Conservation (phyloP, 2,888 invertebrate species). For the Spisula solida region DNA sequence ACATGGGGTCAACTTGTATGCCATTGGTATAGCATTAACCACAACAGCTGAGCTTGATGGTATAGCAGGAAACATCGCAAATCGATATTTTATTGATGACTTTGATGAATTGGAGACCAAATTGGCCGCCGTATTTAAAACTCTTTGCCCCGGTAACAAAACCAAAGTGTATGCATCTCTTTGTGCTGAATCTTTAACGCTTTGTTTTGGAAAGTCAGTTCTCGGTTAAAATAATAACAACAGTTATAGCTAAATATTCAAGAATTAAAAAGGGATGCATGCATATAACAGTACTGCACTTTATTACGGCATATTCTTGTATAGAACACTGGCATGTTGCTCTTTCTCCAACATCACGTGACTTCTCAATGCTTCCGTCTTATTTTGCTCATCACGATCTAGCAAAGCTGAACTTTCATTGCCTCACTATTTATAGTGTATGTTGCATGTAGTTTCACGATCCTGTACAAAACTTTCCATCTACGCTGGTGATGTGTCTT, state of each 20-base stretch:
- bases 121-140: constrained; percentile 71
- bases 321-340: constrained; percentile 11
- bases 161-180: constrained; percentile 42
- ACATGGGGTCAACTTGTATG: constrained; percentile 77
- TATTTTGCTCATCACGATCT: not conserved
- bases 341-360: not conserved
- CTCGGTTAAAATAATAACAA: not conserved
- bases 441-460: not conserved
- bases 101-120: constrained; percentile 76
- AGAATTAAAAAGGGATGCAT: constrained; percentile 35
- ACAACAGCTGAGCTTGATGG: constrained; percentile 81
- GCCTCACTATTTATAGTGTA: not conserved
- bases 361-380: not conserved
- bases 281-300: constrained; percentile 17
- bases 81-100: constrained; percentile 78
- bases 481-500: not conserved
- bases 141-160: constrained; percentile 64
- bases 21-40: constrained; percentile 77
- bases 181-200: not conserved
- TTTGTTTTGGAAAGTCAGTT: not conserved
- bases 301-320: not conserved
- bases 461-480: not conserved
- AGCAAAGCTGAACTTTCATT: not conserved
- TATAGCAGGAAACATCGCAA: constrained; percentile 79
- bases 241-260: constrained; percentile 11